Conservation (phyloP, 2,797 vertebrate species). For the Pangasius mekongensis region DNA sequence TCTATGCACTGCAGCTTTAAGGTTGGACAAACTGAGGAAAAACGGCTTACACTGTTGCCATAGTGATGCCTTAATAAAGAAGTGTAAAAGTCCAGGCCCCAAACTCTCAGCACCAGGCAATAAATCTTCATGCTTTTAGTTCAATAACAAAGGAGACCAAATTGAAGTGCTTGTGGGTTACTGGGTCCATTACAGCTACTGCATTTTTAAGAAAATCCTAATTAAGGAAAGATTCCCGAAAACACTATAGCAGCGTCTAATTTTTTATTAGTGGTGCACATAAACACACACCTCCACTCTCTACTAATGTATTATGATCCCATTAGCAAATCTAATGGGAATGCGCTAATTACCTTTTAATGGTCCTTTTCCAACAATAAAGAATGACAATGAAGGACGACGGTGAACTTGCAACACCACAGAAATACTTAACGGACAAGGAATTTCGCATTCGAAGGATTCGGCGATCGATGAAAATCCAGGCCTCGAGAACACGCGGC, state of each 20-base stretch:
- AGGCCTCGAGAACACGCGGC: conserved; percentile 6
- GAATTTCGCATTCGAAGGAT: conserved; percentile 49
- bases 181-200: conserved; percentile 10
- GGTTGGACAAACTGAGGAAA: background rate
- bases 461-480: conserved; percentile 46
- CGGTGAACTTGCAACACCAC: conserved; percentile 26
- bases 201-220: background rate
- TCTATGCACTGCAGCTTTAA: background rate
- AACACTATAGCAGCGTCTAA: background rate
- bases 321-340: conserved; percentile 52
- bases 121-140: background rate
- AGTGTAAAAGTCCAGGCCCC: background rate
- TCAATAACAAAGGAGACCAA: background rate
- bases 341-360: conserved; percentile 53
- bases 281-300: background rate
- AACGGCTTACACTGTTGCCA: background rate
- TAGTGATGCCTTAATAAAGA: background rate
- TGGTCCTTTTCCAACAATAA: conserved; percentile 42
- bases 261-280: conserved; percentile 22
- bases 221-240: conserved; percentile 29
- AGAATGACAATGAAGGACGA: conserved; percentile 27
- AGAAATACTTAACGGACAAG: conserved; percentile 31
- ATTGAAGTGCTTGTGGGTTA: background rate
- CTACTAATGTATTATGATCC: conserved; percentile 6
- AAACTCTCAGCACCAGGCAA: background rate